Evolutionary conservation across 2,113 vertebrate genomes (phyloP).

Genomic region (Leucoraja erinaceus): DNA sequence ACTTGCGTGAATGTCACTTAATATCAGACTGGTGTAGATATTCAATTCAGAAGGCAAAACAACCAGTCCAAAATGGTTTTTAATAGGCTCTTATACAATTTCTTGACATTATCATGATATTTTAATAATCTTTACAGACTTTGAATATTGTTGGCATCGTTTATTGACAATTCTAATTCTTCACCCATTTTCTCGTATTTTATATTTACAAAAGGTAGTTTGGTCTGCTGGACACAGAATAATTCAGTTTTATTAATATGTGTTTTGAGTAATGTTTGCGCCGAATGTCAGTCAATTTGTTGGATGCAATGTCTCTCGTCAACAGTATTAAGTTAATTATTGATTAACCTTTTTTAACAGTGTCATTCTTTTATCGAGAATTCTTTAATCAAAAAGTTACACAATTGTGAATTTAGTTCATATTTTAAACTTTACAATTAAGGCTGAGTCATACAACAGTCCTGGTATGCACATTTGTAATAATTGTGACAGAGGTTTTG

Average conservation of each 20-base stretch:
- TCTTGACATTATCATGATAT: conserved; percentile 16
- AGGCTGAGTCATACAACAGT: neutral
- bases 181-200: neutral
- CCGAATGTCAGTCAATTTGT: neutral
- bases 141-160: neutral
- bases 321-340: neutral
- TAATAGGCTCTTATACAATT: neutral
- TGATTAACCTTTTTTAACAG: neutral
- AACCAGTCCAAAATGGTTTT: conserved; percentile 28
- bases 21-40: conserved; percentile 33
- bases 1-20: conserved; percentile 37
- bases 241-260: neutral
- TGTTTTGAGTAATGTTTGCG: neutral
- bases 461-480: neutral
- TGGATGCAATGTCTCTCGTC: neutral
- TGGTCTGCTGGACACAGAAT: neutral
- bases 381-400: neutral
- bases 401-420: neutral
- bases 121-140: neutral
- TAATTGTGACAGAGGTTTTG: neutral
- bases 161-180: neutral
- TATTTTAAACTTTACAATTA: neutral
- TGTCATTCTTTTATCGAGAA: neutral
- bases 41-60: conserved; percentile 25
- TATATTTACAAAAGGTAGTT: neutral